These are phyloP conservation scores for Heterotis niloticus DNA, from an alignment of 2,113 vertebrate species.

Conservation along the genomic window DNA sequence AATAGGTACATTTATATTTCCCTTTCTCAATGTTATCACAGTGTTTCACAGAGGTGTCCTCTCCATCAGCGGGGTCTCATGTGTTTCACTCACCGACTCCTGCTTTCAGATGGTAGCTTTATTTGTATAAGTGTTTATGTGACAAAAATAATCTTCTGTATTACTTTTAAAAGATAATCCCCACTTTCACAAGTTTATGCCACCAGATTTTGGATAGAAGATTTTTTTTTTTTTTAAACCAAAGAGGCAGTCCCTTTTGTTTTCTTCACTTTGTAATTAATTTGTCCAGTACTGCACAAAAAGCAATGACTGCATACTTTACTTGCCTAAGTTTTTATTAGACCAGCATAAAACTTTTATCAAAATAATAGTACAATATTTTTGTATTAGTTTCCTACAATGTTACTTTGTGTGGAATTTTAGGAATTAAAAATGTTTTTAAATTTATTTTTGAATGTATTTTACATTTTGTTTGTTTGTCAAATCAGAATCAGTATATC, in stretches of 20 bases:
- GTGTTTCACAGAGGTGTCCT: neutral
- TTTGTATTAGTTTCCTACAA: constrained; percentile 20
- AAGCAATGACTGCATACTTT: neutral
- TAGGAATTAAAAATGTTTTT: constrained; percentile 17
- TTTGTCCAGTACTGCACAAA: constrained; percentile 20
- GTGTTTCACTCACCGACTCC: constrained; percentile 2
- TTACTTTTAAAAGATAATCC: neutral
- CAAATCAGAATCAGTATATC: neutral
- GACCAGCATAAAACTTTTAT: constrained; percentile 17
- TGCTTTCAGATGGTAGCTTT: constrained; percentile 3
- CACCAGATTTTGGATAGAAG: neutral
- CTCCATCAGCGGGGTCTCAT: neutral
- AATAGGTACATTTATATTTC: too few relatives aligned
- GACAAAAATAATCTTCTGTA: constrained; percentile 7
- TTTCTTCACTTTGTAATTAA: constrained; percentile 13
- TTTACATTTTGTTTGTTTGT: constrained; percentile 14
- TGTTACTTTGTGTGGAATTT: constrained; percentile 12
- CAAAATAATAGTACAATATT: constrained; percentile 13
- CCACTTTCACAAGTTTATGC: neutral
- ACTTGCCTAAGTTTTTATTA: constrained; percentile 22
- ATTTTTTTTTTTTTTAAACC: constrained; percentile 32
- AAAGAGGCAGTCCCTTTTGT: constrained; percentile 44
- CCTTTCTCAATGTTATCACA: too few relatives aligned
- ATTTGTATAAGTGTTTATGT: constrained; percentile 20
- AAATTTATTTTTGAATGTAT: constrained; percentile 21